Evolutionary conservation across 2,113 vertebrate species (phyloP).

Genomic region (Motacilla alba): DNA sequence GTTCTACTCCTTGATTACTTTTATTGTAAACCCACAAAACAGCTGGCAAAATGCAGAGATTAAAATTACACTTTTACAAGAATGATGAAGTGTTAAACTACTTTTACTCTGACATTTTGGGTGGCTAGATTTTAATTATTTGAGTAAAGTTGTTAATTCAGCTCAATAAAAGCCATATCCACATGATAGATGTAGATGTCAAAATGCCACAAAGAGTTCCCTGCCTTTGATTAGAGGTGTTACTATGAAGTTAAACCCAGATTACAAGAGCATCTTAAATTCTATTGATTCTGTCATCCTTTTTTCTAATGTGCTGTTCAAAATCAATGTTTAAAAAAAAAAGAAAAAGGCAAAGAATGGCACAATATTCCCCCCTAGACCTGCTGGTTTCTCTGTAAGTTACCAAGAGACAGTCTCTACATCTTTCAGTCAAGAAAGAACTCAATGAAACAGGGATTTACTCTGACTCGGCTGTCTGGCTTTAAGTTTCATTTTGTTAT

Average conservation of each 20-base stretch:
- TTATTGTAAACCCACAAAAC: constrained; percentile 34
- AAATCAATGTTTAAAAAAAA: constrained; percentile 20
- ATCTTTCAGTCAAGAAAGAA: constrained; percentile 34
- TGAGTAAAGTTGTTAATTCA: constrained; percentile 54
- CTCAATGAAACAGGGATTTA: constrained; percentile 40
- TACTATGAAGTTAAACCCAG: constrained; percentile 57
- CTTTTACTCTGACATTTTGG: constrained; percentile 57
- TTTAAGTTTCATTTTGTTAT: constrained; percentile 57
- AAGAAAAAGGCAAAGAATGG: not conserved
- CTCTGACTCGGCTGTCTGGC: constrained; percentile 25
- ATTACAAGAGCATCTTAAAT: constrained; percentile 68
- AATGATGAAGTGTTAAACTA: constrained; percentile 51
- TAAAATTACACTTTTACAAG: constrained; percentile 53
- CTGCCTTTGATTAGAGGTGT: constrained; percentile 64
- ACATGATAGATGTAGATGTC: constrained; percentile 59
- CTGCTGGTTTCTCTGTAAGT: constrained; percentile 28
- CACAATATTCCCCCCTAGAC: not conserved
- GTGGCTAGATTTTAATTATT: constrained; percentile 59
- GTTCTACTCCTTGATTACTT: constrained; percentile 41
- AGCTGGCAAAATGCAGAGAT: constrained; percentile 36
- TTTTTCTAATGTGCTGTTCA: constrained; percentile 45
- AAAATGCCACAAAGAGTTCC: constrained; percentile 48
- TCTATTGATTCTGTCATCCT: constrained; percentile 66
- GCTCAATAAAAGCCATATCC: constrained; percentile 44
- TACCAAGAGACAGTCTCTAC: not conserved